A percentile compares a stretch with the other conserved stretches of the same genome.
These are phyloP conservation scores for Hassar affinis DNA, from an alignment of 2,113 vertebrate species.

Conservation along the genomic window DNA sequence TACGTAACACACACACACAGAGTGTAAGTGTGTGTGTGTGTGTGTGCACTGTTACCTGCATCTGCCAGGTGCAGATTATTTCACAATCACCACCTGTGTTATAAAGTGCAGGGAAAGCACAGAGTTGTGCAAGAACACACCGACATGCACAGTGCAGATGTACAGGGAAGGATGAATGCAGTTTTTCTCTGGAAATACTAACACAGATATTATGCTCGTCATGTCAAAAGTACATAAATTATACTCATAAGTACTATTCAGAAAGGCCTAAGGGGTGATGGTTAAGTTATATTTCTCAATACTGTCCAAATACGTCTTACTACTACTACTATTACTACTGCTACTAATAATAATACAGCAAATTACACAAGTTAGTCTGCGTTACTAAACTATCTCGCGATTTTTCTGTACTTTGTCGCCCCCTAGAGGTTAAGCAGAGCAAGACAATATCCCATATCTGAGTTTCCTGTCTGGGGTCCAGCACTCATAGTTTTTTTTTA, in stretches of 20 bases:
- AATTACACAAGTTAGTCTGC: neutral
- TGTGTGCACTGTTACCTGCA: constrained; percentile 28
- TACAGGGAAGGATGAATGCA: neutral
- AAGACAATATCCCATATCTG: too few relatives aligned
- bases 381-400: neutral
- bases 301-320: neutral
- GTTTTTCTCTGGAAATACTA: neutral
- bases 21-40: neutral
- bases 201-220: neutral
- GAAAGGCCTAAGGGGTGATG: neutral
- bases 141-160: constrained; percentile 2
- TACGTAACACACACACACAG: constrained; percentile 29
- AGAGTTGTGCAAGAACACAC: constrained; percentile 11
- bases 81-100: constrained; percentile 34
- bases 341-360: neutral
- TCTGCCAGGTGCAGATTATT: constrained; percentile 50
- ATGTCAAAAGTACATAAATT: neutral
- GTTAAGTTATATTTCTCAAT: neutral
- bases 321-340: neutral
- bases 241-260: neutral
- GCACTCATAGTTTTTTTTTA: neutral
- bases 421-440: constrained; percentile 6
- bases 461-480: neutral
- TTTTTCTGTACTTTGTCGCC: neutral
- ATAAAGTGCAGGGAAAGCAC: neutral